Base-by-base conservation (phyloP, 2,113 vertebrate genomes). In the Mirza zaza region DNA sequence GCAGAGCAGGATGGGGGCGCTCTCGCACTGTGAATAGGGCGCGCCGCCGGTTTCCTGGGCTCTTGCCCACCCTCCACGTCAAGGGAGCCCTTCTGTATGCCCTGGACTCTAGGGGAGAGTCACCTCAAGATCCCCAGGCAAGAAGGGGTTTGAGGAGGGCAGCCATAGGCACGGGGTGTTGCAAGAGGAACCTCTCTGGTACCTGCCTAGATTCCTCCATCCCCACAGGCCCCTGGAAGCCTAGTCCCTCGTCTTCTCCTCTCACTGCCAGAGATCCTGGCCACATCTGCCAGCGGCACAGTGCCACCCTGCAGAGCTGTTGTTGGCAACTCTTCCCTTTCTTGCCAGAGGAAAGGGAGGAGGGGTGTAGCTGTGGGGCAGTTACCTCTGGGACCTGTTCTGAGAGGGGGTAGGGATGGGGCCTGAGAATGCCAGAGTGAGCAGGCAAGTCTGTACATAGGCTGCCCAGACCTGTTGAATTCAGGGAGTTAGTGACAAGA, bases 401-500 rank as follows among this genome's bases (percentile, higher is more conserved):
- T 84, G 21, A 45, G 50, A 73, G 8, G 2, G 50, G 21, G 18
- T 32, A 27, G 12, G 70, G 39, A 29, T 71, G 50, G 48, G 34
- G 59, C 39, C 36, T 79, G 70, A 3, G 23, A 27, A 12, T 14
- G 23, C 18, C 34, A 55, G 20, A 50, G 8, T 70, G 59, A 81
- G 42, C 32, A 34, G 45, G 57, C 34, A 63, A 32, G 42, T 76
- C 36, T 90, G 48, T 29, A 95, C 77, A 93, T 36, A 75, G 73
- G n/a, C 39, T 96, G 81, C 55, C 42, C 29, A 92, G 34, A 91
- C 73, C 82, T 96, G 89, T 86, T 89, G 93, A 96, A 75, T 93
- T 88, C 81, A 91, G 63, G 70, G 21, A 94, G n/a, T 29, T 65
- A 39, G 50, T 95, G 88, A 95, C 77, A 73, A 94, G 96, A 90